phyloP scores from a whole-genome alignment of 2,888 invertebrate species.

The Dermolepida albohirtum region DNA sequence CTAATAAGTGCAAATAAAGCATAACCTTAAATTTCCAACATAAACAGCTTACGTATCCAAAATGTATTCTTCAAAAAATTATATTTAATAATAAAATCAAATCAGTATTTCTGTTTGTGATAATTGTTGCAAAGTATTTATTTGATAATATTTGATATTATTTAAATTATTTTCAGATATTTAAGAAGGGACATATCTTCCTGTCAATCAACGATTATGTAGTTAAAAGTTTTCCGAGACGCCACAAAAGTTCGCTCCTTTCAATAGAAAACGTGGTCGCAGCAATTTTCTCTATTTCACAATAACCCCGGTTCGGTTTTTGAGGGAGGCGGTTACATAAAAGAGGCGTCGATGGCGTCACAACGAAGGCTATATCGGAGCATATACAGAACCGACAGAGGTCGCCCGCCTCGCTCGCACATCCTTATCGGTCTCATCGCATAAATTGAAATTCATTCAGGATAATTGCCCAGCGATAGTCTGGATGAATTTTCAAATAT shows the following conservation, averaged over 20 bases:
- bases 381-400: constrained; percentile 50
- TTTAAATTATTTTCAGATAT: no score
- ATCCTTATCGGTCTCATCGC: constrained; percentile 59
- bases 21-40: no score
- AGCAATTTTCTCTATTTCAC: constrained; percentile 34
- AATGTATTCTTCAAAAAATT: no score
- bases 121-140: no score
- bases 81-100: no score
- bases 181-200: no score
- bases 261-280: constrained; percentile 19
- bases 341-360: constrained; percentile 36
- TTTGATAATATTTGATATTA: no score
- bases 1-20: no score
- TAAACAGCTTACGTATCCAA: no score
- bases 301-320: constrained; percentile 33
- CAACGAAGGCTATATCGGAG: constrained; percentile 29
- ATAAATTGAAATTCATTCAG: constrained; percentile 62
- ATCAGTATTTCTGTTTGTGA: no score
- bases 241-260: constrained; percentile 11
- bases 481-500: constrained; percentile 12
- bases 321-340: constrained; percentile 35
- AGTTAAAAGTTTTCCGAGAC: neutral
- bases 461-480: constrained; percentile 48
- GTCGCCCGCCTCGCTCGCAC: constrained; percentile 43
- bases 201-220: no score